Evolutionary conservation across 2,113 vertebrate genomes (phyloP).

Genomic region (Thalassarche chlororhynchos): DNA sequence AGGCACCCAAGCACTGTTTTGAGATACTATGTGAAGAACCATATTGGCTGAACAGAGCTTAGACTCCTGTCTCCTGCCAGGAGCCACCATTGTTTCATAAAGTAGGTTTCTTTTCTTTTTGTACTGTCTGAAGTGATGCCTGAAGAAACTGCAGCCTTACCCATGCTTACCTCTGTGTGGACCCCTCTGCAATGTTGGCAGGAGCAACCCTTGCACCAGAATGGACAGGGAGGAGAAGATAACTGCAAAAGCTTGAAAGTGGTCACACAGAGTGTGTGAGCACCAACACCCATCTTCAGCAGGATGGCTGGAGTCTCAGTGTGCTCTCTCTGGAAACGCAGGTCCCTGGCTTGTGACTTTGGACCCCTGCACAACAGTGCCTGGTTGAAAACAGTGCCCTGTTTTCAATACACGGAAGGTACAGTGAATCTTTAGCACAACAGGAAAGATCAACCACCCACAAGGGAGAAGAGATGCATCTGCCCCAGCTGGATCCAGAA

Average conservation of each 20-base stretch:
- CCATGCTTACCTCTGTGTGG: accelerated
- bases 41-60: not conserved
- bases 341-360: not conserved
- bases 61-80: not conserved
- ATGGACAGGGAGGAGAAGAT: not conserved
- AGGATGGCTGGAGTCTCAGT: not conserved
- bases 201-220: not conserved
- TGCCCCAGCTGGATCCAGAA: not conserved
- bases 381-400: accelerated
- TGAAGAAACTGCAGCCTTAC: not conserved
- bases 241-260: not conserved
- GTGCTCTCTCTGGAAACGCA: not conserved
- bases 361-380: no score
- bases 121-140: no score
- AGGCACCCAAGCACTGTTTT: not conserved
- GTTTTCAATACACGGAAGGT: not conserved
- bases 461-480: not conserved
- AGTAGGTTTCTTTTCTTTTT: not conserved
- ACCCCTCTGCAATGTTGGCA: not conserved
- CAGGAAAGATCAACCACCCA: not conserved
- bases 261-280: no score
- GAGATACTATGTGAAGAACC: not conserved
- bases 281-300: not conserved
- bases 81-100: not conserved
- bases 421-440: not conserved